Evolutionary conservation across 2,113 vertebrate genomes (phyloP).

Genomic region (Heterotilapia buettikoferi): DNA sequence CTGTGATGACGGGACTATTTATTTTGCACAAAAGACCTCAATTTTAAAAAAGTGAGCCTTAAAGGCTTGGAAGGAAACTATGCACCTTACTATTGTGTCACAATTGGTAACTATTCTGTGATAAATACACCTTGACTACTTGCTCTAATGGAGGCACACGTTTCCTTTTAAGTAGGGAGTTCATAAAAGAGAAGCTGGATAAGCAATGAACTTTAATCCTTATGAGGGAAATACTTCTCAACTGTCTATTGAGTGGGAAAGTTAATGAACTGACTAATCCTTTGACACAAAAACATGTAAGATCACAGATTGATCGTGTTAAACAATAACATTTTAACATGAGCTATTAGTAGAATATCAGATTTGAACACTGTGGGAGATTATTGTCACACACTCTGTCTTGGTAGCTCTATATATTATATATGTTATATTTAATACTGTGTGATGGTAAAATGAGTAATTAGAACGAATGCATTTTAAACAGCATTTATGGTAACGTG

Average conservation of each 20-base stretch:
- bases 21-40: not conserved
- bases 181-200: not conserved
- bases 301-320: not conserved
- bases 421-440: not conserved
- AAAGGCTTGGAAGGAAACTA: not conserved
- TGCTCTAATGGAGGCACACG: not conserved
- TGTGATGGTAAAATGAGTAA: not conserved
- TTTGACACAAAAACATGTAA: not conserved
- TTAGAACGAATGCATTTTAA: slow-evolving; percentile 42
- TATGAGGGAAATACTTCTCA: not conserved
- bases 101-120: not conserved
- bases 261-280: not conserved
- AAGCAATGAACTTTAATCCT: not conserved
- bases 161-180: not conserved
- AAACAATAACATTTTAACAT: not conserved
- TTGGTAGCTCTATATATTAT: not conserved
- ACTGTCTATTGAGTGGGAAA: not conserved
- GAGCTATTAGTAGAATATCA: not conserved
- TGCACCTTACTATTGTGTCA: not conserved
- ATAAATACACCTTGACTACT: not conserved
- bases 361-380: not conserved
- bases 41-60: not conserved
- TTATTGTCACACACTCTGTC: not conserved
- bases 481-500: slow-evolving; percentile 40
- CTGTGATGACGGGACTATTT: not conserved